Evolutionary conservation across 2,797 vertebrate species (phyloP).

Genomic region (Sarcoramphus papa): DNA sequence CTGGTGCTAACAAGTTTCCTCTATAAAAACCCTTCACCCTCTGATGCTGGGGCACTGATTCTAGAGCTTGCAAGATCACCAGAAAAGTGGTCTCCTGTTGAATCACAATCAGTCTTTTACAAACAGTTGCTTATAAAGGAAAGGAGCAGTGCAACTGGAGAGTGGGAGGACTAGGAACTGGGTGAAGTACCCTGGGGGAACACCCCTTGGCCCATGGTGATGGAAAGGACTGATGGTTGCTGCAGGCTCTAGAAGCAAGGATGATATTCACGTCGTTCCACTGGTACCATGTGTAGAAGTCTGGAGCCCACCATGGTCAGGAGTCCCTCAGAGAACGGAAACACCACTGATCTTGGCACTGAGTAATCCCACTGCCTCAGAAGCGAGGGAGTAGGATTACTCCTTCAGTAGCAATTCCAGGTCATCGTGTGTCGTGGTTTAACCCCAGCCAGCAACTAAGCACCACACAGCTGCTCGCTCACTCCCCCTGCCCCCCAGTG

Average conservation of each 20-base stretch:
- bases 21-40: background rate
- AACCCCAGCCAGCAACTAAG: too few relatives aligned
- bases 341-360: background rate
- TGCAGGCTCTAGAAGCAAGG: background rate
- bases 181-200: background rate
- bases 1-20: slow-evolving; percentile 10
- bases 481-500: too few relatives aligned
- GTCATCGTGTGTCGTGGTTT: background rate
- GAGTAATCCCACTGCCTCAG: background rate
- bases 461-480: too few relatives aligned
- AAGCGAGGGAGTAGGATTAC: background rate
- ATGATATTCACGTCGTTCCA: background rate
- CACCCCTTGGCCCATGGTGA: background rate
- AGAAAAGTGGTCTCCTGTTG: background rate
- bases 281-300: background rate
- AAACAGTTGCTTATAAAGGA: background rate
- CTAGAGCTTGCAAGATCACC: background rate
- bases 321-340: background rate
- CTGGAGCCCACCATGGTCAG: background rate
- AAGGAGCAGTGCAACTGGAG: background rate
- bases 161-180: background rate
- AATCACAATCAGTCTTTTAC: background rate
- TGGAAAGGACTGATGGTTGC: background rate
- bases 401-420: background rate
- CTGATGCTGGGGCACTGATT: background rate